These are phyloP conservation scores for Geotrypetes seraphini DNA, from an alignment of 2,797 vertebrate species.

Conservation along the genomic window DNA sequence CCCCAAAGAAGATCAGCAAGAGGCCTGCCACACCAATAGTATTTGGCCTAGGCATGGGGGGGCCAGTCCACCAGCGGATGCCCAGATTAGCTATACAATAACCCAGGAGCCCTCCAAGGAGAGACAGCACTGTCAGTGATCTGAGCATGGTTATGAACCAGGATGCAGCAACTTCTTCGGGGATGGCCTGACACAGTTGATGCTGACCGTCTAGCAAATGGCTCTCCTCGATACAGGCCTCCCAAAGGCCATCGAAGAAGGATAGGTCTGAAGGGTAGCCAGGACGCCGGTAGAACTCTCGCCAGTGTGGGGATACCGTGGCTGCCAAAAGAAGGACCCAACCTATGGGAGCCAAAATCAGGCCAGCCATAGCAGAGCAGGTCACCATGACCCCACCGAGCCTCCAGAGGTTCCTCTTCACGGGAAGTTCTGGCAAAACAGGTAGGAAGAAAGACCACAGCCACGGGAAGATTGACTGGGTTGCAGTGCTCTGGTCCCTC, in stretches of 20 bases:
- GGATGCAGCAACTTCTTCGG: not conserved
- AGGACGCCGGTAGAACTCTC: not conserved
- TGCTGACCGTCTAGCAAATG: not conserved
- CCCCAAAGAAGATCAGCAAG: not conserved
- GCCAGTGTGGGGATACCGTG: not conserved
- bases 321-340: slow-evolving; percentile 4
- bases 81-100: not conserved
- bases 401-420: not conserved
- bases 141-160: not conserved
- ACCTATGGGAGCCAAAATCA: not conserved
- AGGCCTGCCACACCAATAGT: not conserved
- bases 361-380: not conserved
- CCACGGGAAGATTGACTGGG: too few species aligned
- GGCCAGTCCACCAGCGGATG: not conserved
- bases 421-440: not conserved
- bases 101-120: not conserved
- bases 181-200: not conserved
- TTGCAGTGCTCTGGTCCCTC: too few species aligned
- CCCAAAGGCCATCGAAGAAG: slow-evolving; percentile 4
- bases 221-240: not conserved
- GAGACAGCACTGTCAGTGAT: not conserved
- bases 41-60: fast-evolving
- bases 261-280: not conserved
- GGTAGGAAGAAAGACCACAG: not conserved
- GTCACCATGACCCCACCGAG: not conserved